A percentile compares a stretch with the other conserved stretches of the same genome.
phyloP scores from a whole-genome alignment of 2,888 invertebrate species.

The Trachelus stipa region DNA sequence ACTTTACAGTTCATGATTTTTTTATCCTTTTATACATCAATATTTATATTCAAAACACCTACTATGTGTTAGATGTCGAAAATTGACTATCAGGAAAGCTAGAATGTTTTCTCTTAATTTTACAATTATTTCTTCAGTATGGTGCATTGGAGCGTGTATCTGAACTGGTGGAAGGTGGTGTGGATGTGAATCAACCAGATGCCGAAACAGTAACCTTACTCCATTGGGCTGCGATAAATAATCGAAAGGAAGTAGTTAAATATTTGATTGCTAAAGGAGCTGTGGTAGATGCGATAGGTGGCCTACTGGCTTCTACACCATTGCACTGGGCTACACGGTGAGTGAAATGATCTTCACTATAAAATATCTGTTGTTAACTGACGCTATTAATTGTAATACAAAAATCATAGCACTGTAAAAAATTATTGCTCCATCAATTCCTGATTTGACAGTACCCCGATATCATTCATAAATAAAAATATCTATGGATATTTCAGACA shows the following conservation, averaged over 20 bases:
- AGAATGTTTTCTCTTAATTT: constrained; percentile 10
- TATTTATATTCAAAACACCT: neutral
- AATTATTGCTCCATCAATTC: neutral
- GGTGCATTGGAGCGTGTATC: constrained; percentile 86
- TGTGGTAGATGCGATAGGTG: constrained; percentile 93
- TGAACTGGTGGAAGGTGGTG: constrained; percentile 91
- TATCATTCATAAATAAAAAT: neutral
- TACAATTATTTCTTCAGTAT: constrained; percentile 70
- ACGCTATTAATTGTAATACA: neutral
- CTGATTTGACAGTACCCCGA: neutral
- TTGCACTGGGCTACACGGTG: constrained; percentile 97
- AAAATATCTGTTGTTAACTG: neutral
- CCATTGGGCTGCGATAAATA: constrained; percentile 99
- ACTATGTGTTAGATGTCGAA: constrained; percentile 10
- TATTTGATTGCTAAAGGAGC: constrained; percentile 90
- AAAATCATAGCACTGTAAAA: neutral
- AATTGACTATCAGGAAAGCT: neutral
- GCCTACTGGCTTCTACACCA: constrained; percentile 95
- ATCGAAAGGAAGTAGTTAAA: constrained; percentile 90
- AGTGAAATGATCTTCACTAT: constrained; percentile 6
- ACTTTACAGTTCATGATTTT: neutral
- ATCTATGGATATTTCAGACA: constrained; percentile 64
- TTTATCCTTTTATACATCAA: neutral
- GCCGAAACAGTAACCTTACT: constrained; percentile 94
- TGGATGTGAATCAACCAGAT: constrained; percentile 95